These are phyloP conservation scores for Hemitrygon akajei DNA, from an alignment of 2,797 vertebrate species.

Conservation along the genomic window DNA sequence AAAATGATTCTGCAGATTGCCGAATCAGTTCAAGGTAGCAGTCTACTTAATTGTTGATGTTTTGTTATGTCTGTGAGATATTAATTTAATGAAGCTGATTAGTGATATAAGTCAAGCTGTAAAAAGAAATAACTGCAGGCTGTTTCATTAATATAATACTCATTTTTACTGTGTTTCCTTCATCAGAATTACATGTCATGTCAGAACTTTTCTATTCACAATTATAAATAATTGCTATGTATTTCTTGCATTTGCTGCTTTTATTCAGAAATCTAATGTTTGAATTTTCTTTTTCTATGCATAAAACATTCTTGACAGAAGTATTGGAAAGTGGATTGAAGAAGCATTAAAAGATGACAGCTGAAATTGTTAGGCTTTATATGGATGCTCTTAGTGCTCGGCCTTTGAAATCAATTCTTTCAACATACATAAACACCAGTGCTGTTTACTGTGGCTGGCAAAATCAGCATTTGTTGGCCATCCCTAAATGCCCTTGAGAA, in stretches of 20 bases:
- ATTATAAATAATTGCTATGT: not conserved
- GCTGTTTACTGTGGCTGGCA: not conserved
- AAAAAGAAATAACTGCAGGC: not conserved
- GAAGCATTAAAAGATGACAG: not conserved
- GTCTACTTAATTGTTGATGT: not conserved
- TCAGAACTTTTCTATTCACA: not conserved
- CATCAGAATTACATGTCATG: not conserved
- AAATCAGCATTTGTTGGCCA: too few relatives aligned
- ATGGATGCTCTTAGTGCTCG: not conserved
- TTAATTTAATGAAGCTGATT: not conserved
- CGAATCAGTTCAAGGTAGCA: too few relatives aligned
- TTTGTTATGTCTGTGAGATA: not conserved
- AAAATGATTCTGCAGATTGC: too few relatives aligned
- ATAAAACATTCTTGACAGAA: not conserved
- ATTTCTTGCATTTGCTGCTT: not conserved
- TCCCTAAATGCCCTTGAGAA: too few relatives aligned
- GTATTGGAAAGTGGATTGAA: not conserved
- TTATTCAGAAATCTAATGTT: not conserved
- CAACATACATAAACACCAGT: not conserved
- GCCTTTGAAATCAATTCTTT: constrained; percentile 11
- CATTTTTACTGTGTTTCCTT: not conserved
- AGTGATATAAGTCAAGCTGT: not conserved
- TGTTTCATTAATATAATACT: not conserved
- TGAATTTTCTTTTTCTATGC: not conserved
- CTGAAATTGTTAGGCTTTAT: not conserved